Percentiles rank a stretch among this genome's conserved stretches.
phyloP scores from a whole-genome alignment of 2,113 vertebrate genomes.

The Sphyrna mokarran region DNA sequence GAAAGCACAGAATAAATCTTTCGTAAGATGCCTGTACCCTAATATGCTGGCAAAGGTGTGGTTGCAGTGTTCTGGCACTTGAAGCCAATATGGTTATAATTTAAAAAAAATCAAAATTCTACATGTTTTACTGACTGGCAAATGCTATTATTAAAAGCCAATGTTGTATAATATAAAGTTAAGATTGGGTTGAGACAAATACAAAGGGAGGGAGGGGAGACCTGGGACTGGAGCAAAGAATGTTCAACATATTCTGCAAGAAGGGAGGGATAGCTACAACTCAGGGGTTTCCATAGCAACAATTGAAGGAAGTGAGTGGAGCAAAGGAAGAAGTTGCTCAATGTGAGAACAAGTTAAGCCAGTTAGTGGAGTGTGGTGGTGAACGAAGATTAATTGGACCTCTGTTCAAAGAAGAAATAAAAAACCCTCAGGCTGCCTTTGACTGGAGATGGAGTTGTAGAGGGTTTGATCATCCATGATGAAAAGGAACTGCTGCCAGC shows the following conservation, averaged over 20 bases:
- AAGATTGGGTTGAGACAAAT: too few species aligned
- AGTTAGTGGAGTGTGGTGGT: too few species aligned
- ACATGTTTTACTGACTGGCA: background rate
- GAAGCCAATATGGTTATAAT: background rate
- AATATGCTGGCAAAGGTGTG: background rate
- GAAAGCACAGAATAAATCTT: background rate
- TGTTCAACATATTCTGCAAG: background rate
- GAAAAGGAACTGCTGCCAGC: too few species aligned
- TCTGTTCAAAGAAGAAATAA: too few species aligned
- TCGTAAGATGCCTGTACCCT: background rate
- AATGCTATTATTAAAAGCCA: background rate
- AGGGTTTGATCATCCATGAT: too few species aligned
- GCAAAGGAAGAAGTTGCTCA: too few species aligned
- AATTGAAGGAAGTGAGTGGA: too few species aligned
- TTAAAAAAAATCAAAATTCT: background rate
- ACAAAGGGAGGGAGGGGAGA: background rate
- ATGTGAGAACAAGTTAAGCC: too few species aligned
- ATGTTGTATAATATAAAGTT: background rate
- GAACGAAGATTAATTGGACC: too few species aligned
- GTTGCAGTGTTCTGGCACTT: background rate
- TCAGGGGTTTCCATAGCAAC: background rate
- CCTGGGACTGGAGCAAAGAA: background rate
- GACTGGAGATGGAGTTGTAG: too few species aligned
- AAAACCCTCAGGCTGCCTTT: too few species aligned
- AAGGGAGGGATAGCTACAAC: background rate